Evolutionary conservation across 2,888 invertebrate genomes (phyloP).

Genomic region (Tyria jacobaeae): DNA sequence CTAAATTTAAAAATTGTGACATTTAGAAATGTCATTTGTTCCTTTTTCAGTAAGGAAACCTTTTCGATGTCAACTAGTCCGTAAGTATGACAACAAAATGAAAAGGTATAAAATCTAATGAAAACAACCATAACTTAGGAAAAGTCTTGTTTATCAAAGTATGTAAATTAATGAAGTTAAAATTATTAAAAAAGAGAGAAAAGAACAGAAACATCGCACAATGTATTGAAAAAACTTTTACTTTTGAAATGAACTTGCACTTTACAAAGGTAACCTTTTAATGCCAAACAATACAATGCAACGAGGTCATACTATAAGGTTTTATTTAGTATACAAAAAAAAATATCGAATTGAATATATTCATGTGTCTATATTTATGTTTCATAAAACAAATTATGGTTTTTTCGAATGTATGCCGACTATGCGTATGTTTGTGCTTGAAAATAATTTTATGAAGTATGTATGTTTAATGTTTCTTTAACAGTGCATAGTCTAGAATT

Average conservation of each 20-base stretch:
- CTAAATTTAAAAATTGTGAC: not conserved
- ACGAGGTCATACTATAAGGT: no score
- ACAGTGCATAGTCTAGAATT: no score
- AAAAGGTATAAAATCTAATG: not conserved
- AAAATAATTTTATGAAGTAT: no score
- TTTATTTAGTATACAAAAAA: no score
- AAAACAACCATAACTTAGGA: not conserved
- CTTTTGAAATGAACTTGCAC: constrained; percentile 6
- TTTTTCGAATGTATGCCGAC: no score
- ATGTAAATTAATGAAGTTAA: not conserved
- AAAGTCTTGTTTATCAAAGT: not conserved
- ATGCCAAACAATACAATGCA: not conserved
- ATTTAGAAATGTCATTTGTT: not conserved
- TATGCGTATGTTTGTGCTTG: no score
- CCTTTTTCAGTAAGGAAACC: not conserved
- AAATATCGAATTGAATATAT: no score
- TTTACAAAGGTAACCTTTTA: not conserved
- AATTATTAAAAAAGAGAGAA: not conserved
- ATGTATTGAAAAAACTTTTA: not conserved
- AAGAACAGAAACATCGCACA: not conserved
- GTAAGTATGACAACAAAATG: not conserved
- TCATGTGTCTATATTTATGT: no score
- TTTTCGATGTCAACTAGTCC: not conserved
- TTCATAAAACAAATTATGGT: no score
- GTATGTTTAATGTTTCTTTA: no score